These are phyloP conservation scores for Metopia argyrocephala DNA, from an alignment of 2,888 invertebrate species.

Conservation along the genomic window DNA sequence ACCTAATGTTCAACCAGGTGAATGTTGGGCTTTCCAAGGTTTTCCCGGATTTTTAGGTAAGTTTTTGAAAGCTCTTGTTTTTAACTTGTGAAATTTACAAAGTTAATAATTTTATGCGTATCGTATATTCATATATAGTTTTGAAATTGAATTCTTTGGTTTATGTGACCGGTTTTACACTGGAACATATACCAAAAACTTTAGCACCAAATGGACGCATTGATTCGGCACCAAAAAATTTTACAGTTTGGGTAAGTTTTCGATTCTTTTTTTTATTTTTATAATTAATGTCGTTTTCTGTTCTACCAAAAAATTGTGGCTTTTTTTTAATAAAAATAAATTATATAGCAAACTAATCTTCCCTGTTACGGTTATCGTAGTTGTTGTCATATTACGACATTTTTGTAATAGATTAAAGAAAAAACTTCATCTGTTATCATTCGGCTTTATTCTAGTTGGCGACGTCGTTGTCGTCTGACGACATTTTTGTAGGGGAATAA, in stretches of 20 bases:
- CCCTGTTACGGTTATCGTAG: no score
- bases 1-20: conserved; percentile 91
- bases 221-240: conserved; percentile 93
- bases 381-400: no score
- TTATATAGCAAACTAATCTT: no score
- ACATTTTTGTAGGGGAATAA: no score
- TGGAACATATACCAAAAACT: conserved; percentile 93
- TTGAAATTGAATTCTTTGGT: conserved; percentile 88
- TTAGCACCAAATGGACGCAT: conserved; percentile 91
- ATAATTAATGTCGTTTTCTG: no score
- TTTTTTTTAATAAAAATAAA: no score
- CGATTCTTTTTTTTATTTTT: not conserved
- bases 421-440: no score
- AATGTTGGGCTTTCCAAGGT: conserved; percentile 98
- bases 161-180: conserved; percentile 88
- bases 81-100: not conserved
- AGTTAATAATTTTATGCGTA: not conserved
- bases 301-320: no score
- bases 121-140: conserved; percentile 80
- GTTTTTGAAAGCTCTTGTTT: conserved; percentile 32
- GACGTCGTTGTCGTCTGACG: no score
- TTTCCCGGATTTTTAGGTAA: conserved; percentile 87
- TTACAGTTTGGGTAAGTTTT: conserved; percentile 85
- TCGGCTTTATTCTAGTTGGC: no score
- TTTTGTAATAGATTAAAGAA: no score